Base-by-base conservation (phyloP, 2,888 invertebrate genomes). In the Amphipyra tragopoginis region DNA sequence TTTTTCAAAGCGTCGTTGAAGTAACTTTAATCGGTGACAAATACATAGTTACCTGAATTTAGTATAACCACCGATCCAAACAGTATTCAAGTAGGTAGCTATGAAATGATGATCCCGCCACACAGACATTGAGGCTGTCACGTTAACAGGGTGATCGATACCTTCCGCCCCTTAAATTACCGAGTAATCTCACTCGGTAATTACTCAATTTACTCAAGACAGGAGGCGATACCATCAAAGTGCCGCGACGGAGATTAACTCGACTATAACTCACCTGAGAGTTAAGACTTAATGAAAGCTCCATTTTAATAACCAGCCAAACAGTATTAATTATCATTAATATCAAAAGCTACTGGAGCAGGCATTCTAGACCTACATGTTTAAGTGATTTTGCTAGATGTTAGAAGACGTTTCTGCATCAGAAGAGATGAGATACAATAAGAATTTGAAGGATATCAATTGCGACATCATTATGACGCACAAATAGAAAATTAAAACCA, bases 141-240 rank as follows among this genome's bases (percentile, higher is more conserved):
- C 63, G 75, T 68, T 84, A 83, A 83, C 82, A 75, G 76, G 79
- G 77, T 86, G 88, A 91, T 91, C 91, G 89, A 91, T 90, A 89
- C 83, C 82, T 85, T 84, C 87, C 88, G 83, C 87, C 86, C 85
- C 80, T 86, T 76, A 86, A 88, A 89, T 90, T 90, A 88, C 82
- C 78, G 67, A 79, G 87, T 90, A 91, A 93, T 93, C 90, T 90
- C 85, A 80, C 85, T 65, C 85, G 85, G 89, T 93, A 93, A 93
- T 93, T 92, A 90, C 89, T 88, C 90, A 93, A 93, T 93, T 92
- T 91, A 86, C 86, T 79, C 81, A 85, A 87, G 88, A 88, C 88
- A 86, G 87, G 86, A 83, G 85, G 79, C 78, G 89, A 91, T 86
- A 84, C 77, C 86, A 81, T 86, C 86, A 87, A 89, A 87, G 87